These are phyloP conservation scores for Toxonevra muliebris DNA, from an alignment of 2,888 invertebrate genomes.

Conservation along the genomic window DNA sequence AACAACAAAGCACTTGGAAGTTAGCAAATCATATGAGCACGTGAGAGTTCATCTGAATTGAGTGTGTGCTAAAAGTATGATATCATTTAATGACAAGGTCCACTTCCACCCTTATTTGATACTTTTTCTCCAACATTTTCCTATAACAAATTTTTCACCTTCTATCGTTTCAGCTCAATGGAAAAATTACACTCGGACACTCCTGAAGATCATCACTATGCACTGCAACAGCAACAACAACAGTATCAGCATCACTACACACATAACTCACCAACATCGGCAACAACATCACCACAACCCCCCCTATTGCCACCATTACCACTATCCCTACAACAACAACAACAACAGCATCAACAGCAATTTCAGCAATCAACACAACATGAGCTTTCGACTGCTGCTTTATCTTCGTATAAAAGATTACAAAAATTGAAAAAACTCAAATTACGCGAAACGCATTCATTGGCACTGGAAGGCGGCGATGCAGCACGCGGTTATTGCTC, in stretches of 20 bases:
- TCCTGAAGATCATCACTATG: constrained; percentile 46
- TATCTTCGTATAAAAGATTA: constrained; percentile 39
- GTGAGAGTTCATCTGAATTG: too few relatives aligned
- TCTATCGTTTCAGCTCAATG: constrained; percentile 50
- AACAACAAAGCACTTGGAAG: too few relatives aligned
- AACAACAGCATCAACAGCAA: constrained; percentile 37
- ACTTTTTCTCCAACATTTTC: neutral
- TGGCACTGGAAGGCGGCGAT: constrained; percentile 58
- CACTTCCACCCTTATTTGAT: neutral
- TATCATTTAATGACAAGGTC: neutral
- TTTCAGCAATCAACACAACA: constrained; percentile 24
- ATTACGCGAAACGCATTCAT: constrained; percentile 54
- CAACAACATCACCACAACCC: constrained; percentile 28
- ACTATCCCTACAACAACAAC: constrained; percentile 32
- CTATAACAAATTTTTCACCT: neutral
- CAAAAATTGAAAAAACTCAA: constrained; percentile 50
- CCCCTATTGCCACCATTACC: constrained; percentile 25
- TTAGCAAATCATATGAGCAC: too few relatives aligned
- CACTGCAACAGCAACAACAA: constrained; percentile 13
- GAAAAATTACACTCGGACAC: constrained; percentile 53
- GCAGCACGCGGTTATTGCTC: constrained; percentile 59
- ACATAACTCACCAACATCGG: neutral
- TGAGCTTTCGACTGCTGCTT: constrained; percentile 36
- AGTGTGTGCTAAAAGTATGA: neutral
- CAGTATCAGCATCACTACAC: constrained; percentile 13